Evolutionary conservation across 2,888 invertebrate genomes (phyloP).

Genomic region (Drosophila subsilvestris): DNA sequence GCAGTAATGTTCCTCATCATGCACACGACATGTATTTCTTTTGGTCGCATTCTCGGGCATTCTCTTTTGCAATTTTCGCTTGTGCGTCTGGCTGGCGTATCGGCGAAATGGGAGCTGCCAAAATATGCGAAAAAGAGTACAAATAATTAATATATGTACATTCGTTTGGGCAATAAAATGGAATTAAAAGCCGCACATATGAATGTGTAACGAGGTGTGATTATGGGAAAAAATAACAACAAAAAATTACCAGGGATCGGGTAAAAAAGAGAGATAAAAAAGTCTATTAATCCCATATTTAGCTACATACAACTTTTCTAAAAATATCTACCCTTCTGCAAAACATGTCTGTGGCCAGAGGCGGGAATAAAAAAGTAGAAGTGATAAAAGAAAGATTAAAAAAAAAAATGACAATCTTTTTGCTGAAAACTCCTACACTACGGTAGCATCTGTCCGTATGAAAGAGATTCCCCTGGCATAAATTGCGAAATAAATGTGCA

Average conservation of each 20-base stretch:
- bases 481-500: conserved; percentile 63
- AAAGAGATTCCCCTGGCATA: conserved; percentile 42
- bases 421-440: not conserved
- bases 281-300: not conserved
- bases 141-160: too few species aligned
- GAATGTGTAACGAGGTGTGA: not conserved
- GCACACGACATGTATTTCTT: too few species aligned
- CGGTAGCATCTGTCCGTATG: conserved; percentile 10
- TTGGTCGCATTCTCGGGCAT: too few species aligned
- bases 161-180: too few species aligned
- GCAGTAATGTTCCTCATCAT: too few species aligned
- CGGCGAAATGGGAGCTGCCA: too few species aligned
- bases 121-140: too few species aligned
- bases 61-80: too few species aligned
- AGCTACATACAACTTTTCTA: not conserved
- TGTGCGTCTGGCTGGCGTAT: too few species aligned
- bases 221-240: not conserved
- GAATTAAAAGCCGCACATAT: too few species aligned
- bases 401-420: not conserved
- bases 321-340: not conserved
- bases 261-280: not conserved
- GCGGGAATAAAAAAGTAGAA: not conserved
- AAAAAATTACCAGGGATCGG: not conserved
- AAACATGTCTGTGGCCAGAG: not conserved
- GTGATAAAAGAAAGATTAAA: not conserved